Evolutionary conservation across 2,797 vertebrate genomes (phyloP), one percentile per base, ranked within the genome.

Genomic region (Garrulus glandarius): DNA sequence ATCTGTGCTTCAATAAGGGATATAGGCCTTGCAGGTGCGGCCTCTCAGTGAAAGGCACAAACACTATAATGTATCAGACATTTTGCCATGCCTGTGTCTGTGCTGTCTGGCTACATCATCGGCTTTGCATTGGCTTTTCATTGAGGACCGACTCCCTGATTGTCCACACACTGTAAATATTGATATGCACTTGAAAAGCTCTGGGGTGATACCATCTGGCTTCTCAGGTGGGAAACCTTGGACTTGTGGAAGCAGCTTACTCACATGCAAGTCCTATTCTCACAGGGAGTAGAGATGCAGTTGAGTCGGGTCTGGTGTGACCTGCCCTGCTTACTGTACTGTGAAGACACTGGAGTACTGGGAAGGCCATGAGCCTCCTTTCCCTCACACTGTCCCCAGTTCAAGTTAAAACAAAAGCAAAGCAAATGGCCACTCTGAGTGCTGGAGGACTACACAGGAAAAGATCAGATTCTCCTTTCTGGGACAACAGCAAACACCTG

Each of bases 41-140:
- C 16, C 37, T 69, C 19, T 55, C 37, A 22, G 34, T 27, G 64
- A 49, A 86, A 86, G 34, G 37, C 21, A 47, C 13, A 19, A 34
- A 21, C 0, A 1, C 7, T 36, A 4, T 10, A 53, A 77, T 2
- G 1, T 14, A 19, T 10, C 13, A 47, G 39, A 78, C 5, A 49
- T 9, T 32, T 87, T 72, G 39, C 36, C 50, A 37, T 1, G 2
- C 24, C 77, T 44, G 3, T 46, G 37, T 36, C 34, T 61, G n/a
- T 50, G 41, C 46, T 72, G n/a, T 41, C 43, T 52, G 67, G 24
- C 36, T 89, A 59, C 70, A 78, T 34, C 27, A 39, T 17, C 29
- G 8, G 15, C 50, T 82, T 60, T 37, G 30, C 24, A 47, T 15
- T n/a, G 9, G 15, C 50, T 82, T 64, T 34, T 69, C 36, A 36